Evolutionary conservation across 2,113 vertebrate species (phyloP).

Genomic region (Grammomys surdaster): DNA sequence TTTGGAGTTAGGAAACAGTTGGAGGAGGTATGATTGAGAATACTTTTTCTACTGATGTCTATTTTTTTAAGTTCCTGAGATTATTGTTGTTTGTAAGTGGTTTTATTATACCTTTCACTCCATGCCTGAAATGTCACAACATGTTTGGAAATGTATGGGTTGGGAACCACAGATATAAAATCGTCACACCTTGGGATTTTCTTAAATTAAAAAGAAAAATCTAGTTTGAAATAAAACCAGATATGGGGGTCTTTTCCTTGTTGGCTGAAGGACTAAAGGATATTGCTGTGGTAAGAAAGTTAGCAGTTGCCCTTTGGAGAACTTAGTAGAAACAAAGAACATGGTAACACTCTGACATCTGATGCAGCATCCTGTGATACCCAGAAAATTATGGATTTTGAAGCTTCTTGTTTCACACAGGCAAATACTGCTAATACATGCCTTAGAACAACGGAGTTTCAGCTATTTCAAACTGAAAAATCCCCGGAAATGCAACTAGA

Average conservation of each 20-base stretch:
- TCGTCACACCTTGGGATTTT: slow-evolving; percentile 48
- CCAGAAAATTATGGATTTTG: neutral
- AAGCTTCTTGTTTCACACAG: neutral
- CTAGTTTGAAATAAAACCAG: slow-evolving; percentile 51
- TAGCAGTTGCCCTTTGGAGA: neutral
- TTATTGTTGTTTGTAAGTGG: slow-evolving; percentile 66
- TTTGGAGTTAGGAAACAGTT: neutral
- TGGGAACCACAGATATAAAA: slow-evolving; percentile 64
- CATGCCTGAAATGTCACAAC: slow-evolving; percentile 57
- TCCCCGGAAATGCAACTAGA: neutral
- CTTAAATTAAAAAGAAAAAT: slow-evolving; percentile 39
- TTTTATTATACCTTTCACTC: slow-evolving; percentile 65
- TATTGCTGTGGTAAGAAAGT: neutral
- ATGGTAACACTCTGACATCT: neutral
- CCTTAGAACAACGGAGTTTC: neutral
- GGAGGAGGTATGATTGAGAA: neutral
- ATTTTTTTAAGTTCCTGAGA: slow-evolving; percentile 2
- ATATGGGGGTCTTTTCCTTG: slow-evolving; percentile 13
- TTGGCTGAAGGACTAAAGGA: neutral
- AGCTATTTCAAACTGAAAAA: neutral
- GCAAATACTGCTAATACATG: neutral
- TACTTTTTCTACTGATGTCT: neutral
- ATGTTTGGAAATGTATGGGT: slow-evolving; percentile 64
- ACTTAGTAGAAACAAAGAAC: neutral
- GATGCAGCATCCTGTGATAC: neutral